Evolutionary conservation across 1,140 invertebrate species (phyloP).

Genomic region (Bombus pyrosoma): DNA sequence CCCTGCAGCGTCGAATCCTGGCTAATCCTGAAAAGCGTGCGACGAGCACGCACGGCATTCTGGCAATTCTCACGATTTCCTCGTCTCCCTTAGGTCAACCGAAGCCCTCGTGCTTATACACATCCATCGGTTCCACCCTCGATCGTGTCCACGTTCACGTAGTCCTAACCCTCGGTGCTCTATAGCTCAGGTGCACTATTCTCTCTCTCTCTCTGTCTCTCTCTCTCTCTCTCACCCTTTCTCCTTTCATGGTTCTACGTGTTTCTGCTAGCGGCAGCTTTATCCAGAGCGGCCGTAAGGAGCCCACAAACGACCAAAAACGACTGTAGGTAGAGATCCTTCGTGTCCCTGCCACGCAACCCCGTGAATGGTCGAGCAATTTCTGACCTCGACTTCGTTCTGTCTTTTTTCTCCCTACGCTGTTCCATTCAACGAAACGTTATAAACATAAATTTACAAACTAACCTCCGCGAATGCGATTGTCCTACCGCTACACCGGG

Average conservation of each 20-base stretch:
- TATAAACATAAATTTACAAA: constrained; percentile 75
- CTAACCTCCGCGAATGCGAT: constrained; percentile 61
- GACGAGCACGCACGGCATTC: constrained; percentile 71
- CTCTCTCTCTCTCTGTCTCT: not conserved
- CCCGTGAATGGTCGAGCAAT: constrained; percentile 15
- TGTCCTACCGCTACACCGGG: constrained; percentile 31
- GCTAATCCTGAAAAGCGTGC: constrained; percentile 68
- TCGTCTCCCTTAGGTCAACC: constrained; percentile 39
- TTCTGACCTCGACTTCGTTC: not conserved
- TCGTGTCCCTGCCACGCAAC: not conserved
- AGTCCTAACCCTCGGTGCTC: not conserved
- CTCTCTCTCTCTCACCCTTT: not conserved
- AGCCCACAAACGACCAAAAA: constrained; percentile 24
- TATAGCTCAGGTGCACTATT: constrained; percentile 47
- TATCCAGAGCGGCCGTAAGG: constrained; percentile 25
- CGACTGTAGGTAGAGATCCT: constrained; percentile 13
- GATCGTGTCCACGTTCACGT: constrained; percentile 33
- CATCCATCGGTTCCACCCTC: constrained; percentile 23
- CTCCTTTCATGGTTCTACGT: constrained; percentile 5
- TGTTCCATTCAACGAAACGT: constrained; percentile 42
- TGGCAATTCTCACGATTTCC: constrained; percentile 73
- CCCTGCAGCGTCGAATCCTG: constrained; percentile 56
- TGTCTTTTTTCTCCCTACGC: too few relatives aligned
- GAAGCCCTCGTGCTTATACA: constrained; percentile 35
- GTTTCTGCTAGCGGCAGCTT: constrained; percentile 3